These are phyloP conservation scores for Blastobasis adustella DNA, from an alignment of 2,888 invertebrate species.

Conservation along the genomic window DNA sequence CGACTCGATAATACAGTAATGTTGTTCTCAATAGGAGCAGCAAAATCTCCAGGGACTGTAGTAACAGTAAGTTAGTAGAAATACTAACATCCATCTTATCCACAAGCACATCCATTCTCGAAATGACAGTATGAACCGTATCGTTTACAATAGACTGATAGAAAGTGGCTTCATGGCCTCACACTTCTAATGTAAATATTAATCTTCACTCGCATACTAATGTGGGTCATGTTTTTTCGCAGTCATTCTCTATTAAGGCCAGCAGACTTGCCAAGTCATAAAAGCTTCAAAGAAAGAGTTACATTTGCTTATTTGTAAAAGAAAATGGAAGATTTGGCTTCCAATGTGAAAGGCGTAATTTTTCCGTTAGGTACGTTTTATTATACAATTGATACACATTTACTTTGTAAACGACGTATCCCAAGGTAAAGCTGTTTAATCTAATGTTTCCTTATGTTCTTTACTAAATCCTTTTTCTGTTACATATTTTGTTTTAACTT, in stretches of 20 bases:
- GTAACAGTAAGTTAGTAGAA: too few relatives aligned
- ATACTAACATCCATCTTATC: too few relatives aligned
- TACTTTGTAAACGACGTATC: constrained; percentile 1
- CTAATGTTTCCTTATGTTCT: neutral
- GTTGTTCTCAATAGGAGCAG: too few relatives aligned
- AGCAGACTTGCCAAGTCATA: constrained; percentile 23
- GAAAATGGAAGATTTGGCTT: neutral
- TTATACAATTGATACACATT: too few relatives aligned
- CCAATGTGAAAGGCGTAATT: too few relatives aligned
- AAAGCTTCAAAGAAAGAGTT: neutral
- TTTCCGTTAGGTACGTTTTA: too few relatives aligned
- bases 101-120: too few relatives aligned
- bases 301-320: neutral
- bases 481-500: neutral
- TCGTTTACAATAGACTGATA: too few relatives aligned
- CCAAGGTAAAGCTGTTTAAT: neutral
- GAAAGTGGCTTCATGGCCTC: too few relatives aligned
- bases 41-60: too few relatives aligned
- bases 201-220: constrained; percentile 6
- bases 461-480: neutral
- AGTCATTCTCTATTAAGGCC: constrained; percentile 36
- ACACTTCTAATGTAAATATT: neutral
- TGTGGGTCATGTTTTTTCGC: constrained; percentile 24
- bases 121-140: too few relatives aligned
- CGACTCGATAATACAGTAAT: too few relatives aligned